phyloP scores from a whole-genome alignment of 2,113 vertebrate species.

The Meles meles region DNA sequence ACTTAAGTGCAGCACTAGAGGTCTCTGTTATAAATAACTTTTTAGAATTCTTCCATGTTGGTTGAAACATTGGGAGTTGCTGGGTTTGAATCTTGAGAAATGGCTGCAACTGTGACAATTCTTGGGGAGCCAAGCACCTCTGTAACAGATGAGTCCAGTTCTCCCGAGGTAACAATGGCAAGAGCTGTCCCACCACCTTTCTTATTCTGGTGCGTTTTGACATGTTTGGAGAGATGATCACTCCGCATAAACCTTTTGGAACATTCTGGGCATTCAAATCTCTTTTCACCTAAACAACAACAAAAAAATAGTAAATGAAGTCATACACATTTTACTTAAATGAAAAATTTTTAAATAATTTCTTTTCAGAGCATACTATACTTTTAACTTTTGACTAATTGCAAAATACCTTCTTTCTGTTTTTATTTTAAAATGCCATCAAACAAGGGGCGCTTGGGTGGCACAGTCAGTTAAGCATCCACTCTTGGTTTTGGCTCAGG shows the following conservation, averaged over 20 bases:
- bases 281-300: slow-evolving; percentile 93
- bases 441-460: background rate
- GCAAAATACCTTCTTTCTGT: background rate
- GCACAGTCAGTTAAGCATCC: background rate
- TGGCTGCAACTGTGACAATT: slow-evolving; percentile 95
- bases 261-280: slow-evolving; percentile 98
- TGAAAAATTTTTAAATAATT: background rate
- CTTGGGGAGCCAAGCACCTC: slow-evolving; percentile 94
- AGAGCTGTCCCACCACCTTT: slow-evolving; percentile 93
- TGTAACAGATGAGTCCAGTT: slow-evolving; percentile 94
- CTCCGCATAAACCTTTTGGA: slow-evolving; percentile 99
- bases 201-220: slow-evolving; percentile 99
- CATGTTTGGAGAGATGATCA: slow-evolving; percentile 99
- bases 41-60: slow-evolving; percentile 94
- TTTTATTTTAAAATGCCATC: slow-evolving; percentile 42
- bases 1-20: slow-evolving; percentile 86
- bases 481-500: background rate
- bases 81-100: slow-evolving; percentile 97
- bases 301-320: slow-evolving; percentile 70
- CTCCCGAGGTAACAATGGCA: slow-evolving; percentile 97
- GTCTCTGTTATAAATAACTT: slow-evolving; percentile 78
- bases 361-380: background rate
- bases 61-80: slow-evolving; percentile 95
- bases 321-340: background rate
- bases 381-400: background rate